Conservation (phyloP, 2,888 invertebrate genomes). For the Apamea anceps region DNA sequence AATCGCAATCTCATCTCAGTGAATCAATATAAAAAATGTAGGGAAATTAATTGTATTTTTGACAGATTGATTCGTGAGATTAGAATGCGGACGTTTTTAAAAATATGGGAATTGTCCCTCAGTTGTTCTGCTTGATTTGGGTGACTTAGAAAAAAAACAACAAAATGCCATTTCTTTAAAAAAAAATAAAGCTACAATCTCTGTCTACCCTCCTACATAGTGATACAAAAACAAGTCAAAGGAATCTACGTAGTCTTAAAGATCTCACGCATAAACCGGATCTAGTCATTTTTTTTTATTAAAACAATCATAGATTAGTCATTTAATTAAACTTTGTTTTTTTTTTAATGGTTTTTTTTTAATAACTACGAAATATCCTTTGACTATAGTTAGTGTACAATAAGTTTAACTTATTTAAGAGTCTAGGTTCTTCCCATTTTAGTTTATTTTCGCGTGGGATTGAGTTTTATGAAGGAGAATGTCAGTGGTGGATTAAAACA, state of each 20-base stretch:
- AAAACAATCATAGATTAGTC: slow-evolving; percentile 68
- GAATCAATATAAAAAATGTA: neutral
- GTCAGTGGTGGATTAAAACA: neutral
- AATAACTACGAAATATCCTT: slow-evolving; percentile 63
- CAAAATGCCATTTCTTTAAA: neutral
- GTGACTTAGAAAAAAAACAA: neutral
- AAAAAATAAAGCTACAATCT: slow-evolving; percentile 4
- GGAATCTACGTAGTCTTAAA: slow-evolving; percentile 62
- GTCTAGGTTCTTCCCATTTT: slow-evolving; percentile 40
- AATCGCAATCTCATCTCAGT: neutral
- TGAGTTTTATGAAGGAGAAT: slow-evolving; percentile 38
- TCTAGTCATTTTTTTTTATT: slow-evolving; percentile 76
- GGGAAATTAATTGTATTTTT: neutral
- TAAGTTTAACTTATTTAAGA: slow-evolving; percentile 62
- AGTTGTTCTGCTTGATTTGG: neutral
- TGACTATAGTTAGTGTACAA: slow-evolving; percentile 59
- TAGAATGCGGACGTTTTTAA: neutral
- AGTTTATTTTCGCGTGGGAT: slow-evolving; percentile 24
- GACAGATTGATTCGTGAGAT: neutral
- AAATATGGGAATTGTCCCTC: neutral
- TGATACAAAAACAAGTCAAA: slow-evolving; percentile 46
- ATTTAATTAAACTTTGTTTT: slow-evolving; percentile 50
- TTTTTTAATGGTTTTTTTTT: slow-evolving; percentile 63
- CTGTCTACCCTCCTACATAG: slow-evolving; percentile 14
- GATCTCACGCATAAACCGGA: slow-evolving; percentile 72